These are phyloP conservation scores for Lithobates sylvaticus DNA, from an alignment of 2,797 vertebrate genomes.

Conservation along the genomic window DNA sequence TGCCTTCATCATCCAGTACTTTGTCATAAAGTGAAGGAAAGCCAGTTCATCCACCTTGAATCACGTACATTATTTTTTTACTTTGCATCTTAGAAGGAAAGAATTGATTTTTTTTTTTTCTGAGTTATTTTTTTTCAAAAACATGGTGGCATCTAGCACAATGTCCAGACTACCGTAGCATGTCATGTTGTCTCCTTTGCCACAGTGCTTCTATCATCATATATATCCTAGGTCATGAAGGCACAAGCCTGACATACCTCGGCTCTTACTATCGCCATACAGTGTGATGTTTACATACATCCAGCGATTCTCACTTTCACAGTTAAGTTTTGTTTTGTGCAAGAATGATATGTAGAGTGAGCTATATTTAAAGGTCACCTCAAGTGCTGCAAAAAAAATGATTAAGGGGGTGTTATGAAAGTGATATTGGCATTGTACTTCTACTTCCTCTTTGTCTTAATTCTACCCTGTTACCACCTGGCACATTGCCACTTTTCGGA, in stretches of 20 bases:
- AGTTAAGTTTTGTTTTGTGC: constrained; percentile 55
- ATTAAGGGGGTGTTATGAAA: constrained; percentile 80
- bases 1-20: constrained; percentile 97
- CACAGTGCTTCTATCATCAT: constrained; percentile 69
- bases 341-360: constrained; percentile 65
- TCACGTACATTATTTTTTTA: constrained; percentile 69
- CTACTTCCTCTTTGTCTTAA: constrained; percentile 84
- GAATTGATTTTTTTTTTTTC: background rate
- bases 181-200: constrained; percentile 73
- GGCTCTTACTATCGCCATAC: constrained; percentile 71
- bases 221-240: constrained; percentile 61
- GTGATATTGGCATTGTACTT: constrained; percentile 79
- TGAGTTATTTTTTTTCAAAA: constrained; percentile 72
- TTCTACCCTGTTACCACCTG: constrained; percentile 63
- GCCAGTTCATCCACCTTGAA: constrained; percentile 70
- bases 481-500: background rate
- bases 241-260: constrained; percentile 31
- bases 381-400: constrained; percentile 72
- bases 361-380: constrained; percentile 71
- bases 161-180: constrained; percentile 72
- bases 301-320: constrained; percentile 65
- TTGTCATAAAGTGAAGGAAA: constrained; percentile 95
- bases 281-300: constrained; percentile 60
- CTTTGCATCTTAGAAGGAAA: constrained; percentile 64
- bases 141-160: constrained; percentile 74